Percentiles rank a stretch among this genome's conserved stretches.
These are phyloP conservation scores for Aphelocoma californica DNA, from an alignment of 2,797 vertebrate species.

Conservation along the genomic window DNA sequence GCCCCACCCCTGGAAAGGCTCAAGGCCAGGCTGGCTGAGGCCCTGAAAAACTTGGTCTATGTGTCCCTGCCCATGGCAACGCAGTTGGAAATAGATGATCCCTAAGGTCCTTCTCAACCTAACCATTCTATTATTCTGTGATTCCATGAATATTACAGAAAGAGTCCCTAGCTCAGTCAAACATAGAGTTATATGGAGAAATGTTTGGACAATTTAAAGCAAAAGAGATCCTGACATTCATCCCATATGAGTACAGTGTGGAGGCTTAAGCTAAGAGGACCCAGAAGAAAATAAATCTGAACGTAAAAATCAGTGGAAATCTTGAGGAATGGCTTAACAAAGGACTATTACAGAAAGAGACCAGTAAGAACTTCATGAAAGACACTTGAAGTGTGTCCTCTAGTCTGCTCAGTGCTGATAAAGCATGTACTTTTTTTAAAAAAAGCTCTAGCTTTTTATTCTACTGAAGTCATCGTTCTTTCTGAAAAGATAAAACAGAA, in stretches of 20 bases:
- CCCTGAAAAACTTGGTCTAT: background rate
- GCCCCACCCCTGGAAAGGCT: background rate
- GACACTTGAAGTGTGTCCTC: background rate
- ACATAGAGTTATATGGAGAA: background rate
- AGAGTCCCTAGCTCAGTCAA: background rate
- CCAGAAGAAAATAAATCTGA: background rate
- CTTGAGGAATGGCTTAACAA: background rate
- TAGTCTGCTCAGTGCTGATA: background rate
- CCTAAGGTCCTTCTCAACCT: background rate
- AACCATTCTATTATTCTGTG: background rate
- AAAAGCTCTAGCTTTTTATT: background rate
- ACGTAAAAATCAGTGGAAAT: background rate
- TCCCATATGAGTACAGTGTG: background rate
- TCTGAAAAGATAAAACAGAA: constrained; percentile 26
- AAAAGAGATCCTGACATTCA: background rate
- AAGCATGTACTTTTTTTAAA: background rate
- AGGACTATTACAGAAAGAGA: background rate
- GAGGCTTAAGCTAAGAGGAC: background rate
- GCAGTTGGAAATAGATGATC: background rate
- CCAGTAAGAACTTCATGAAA: background rate
- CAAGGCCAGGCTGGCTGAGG: background rate
- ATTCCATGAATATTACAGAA: background rate
- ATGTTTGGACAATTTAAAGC: background rate
- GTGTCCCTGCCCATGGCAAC: too few species aligned
- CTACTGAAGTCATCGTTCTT: background rate